These are phyloP conservation scores for Calliopsis andreniformis DNA, from an alignment of 1,140 invertebrate genomes.

Conservation along the genomic window DNA sequence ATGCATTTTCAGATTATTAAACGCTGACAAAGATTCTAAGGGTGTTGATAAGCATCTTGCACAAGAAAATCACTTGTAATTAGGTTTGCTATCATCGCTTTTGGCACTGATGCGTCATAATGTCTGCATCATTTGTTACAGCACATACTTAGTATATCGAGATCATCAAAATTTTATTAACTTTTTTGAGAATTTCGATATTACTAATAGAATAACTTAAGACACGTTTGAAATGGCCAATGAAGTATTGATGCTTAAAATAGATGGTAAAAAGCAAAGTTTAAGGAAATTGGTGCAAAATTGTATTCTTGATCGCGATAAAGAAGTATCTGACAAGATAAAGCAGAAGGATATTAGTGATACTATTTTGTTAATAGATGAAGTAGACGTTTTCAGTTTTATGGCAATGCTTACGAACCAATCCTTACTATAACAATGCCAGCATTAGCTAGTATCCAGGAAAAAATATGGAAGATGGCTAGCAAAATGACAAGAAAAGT, in stretches of 20 bases:
- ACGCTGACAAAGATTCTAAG: background rate
- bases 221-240: conserved; percentile 11
- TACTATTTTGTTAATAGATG: conserved; percentile 19
- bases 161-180: conserved; percentile 3
- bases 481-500: conserved; percentile 7
- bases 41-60: conserved; percentile 17
- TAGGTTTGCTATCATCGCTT: background rate
- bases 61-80: conserved; percentile 19
- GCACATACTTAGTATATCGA: conserved; percentile 5
- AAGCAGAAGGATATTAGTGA: background rate
- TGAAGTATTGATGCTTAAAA: background rate
- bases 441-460: conserved; percentile 14
- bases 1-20: conserved; percentile 6
- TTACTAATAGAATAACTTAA: background rate
- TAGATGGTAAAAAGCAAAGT: conserved; percentile 5
- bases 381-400: conserved; percentile 18
- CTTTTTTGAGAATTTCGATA: background rate
- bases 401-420: background rate
- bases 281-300: background rate
- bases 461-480: conserved; percentile 18
- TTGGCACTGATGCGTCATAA: conserved; percentile 10
- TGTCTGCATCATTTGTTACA: conserved; percentile 3
- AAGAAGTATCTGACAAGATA: background rate
- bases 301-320: conserved; percentile 3
- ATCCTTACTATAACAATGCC: background rate